These are phyloP conservation scores for Cebus imitator DNA, from an alignment of 2,113 vertebrate genomes.

Conservation along the genomic window DNA sequence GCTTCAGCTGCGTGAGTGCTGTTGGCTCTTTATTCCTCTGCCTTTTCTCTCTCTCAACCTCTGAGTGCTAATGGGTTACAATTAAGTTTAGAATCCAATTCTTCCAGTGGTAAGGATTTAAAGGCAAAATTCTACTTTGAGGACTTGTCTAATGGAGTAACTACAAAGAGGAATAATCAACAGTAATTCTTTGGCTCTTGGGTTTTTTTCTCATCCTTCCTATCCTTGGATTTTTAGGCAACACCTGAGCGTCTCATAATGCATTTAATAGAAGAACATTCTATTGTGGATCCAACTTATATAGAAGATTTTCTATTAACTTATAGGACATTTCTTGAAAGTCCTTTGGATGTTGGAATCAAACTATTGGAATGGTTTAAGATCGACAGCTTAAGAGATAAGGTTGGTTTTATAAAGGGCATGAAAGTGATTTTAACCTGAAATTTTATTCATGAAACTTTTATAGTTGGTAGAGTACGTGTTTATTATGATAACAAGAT, in stretches of 20 bases:
- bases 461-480: background rate
- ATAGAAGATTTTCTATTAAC: constrained; percentile 98
- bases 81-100: background rate
- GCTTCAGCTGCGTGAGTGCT: background rate
- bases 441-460: constrained; percentile 38
- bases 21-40: background rate
- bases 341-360: constrained; percentile 93
- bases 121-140: background rate
- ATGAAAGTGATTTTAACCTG: constrained; percentile 36
- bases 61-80: background rate
- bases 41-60: background rate
- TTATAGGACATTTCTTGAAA: constrained; percentile 95
- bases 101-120: background rate
- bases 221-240: constrained; percentile 84
- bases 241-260: constrained; percentile 96
- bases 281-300: constrained; percentile 97
- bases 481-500: constrained; percentile 29
- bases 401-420: constrained; percentile 84
- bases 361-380: constrained; percentile 98
- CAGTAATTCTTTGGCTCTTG: background rate
- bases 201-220: constrained; percentile 32
- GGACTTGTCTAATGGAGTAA: background rate
- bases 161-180: background rate
- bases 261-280: constrained; percentile 98
- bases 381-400: constrained; percentile 93